Conservation (phyloP, 1,140 invertebrate species). For the Drosophila bipectinata region DNA sequence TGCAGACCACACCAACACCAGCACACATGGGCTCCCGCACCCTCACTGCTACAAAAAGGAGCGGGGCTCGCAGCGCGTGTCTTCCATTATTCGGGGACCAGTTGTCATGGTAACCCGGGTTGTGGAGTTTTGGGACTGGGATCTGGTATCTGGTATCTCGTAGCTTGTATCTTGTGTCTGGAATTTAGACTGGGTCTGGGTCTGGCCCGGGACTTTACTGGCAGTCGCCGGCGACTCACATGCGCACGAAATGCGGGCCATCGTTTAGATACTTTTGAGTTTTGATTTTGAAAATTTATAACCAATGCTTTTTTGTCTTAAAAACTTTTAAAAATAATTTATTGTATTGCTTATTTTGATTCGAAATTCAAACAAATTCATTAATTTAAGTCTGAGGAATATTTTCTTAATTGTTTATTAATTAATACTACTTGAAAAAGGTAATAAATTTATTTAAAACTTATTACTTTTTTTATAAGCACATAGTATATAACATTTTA, state of each 20-base stretch:
- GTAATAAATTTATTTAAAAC: too few relatives aligned
- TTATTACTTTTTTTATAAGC: too few relatives aligned
- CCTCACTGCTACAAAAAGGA: slow-evolving; percentile 3
- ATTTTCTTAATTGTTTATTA: too few relatives aligned
- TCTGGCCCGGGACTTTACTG: slow-evolving; percentile 1
- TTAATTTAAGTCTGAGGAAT: too few relatives aligned
- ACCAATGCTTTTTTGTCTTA: neutral
- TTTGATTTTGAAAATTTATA: slow-evolving; percentile 4
- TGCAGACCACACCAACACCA: slow-evolving; percentile 57
- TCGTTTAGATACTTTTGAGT: slow-evolving; percentile 2
- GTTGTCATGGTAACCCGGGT: slow-evolving; percentile 49
- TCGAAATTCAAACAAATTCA: too few relatives aligned
- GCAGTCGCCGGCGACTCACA: slow-evolving; percentile 1
- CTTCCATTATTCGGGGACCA: slow-evolving; percentile 57
- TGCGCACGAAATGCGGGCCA: slow-evolving; percentile 17
- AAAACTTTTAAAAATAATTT: neutral
- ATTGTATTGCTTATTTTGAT: too few relatives aligned
- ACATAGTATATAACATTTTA: too few relatives aligned
- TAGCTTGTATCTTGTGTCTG: slow-evolving; percentile 12
- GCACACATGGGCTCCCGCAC: slow-evolving; percentile 16
- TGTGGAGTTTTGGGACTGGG: neutral
- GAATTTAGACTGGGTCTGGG: neutral
- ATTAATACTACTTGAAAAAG: too few relatives aligned
- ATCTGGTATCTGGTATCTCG: neutral
- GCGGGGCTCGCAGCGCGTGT: slow-evolving; percentile 52